Percentiles rank a stretch among this genome's conserved stretches.
Conservation (phyloP, 2,888 invertebrate species). For the Amblyjoppa fuscipennis region DNA sequence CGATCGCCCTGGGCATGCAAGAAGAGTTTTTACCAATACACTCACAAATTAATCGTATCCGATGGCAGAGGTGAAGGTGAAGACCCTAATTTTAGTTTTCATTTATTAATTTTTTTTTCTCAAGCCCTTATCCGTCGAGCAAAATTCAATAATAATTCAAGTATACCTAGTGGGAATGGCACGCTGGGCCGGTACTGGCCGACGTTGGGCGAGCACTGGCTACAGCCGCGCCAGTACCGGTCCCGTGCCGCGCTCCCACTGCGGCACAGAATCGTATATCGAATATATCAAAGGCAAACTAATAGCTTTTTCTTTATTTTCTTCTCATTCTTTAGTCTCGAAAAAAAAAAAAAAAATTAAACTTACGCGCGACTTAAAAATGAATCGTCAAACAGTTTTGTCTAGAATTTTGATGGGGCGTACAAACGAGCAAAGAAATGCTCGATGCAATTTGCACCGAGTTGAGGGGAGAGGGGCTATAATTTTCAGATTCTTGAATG, state of each 20-base stretch:
- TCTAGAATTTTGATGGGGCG: not conserved
- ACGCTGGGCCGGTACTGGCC: too few relatives aligned
- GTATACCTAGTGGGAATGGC: too few relatives aligned
- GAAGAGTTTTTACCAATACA: not conserved
- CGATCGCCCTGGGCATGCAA: slow-evolving; percentile 26
- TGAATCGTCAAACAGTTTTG: not conserved
- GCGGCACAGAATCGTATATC: not conserved
- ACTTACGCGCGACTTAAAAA: not conserved
- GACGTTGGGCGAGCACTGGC: too few relatives aligned
- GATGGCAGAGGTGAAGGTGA: slow-evolving; percentile 2
- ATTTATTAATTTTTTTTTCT: not conserved
- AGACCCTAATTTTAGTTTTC: not conserved
- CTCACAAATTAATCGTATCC: slow-evolving; percentile 17
- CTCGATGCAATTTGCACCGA: slow-evolving; percentile 42
- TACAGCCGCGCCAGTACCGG: too few relatives aligned
- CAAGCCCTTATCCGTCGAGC: not conserved
- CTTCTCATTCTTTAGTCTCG: not conserved
- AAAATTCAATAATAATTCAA: not conserved
- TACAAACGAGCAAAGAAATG: slow-evolving; percentile 46
- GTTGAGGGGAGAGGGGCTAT: not conserved
- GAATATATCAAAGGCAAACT: not conserved
- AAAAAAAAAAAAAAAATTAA: not conserved
- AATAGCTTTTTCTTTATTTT: not conserved
- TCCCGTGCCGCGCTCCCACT: too few relatives aligned
- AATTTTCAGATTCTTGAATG: slow-evolving; percentile 59